A percentile compares a stretch with the other conserved stretches of the same genome.
Conservation (phyloP, 2,888 invertebrate genomes). For the Eupithecia insigniata region DNA sequence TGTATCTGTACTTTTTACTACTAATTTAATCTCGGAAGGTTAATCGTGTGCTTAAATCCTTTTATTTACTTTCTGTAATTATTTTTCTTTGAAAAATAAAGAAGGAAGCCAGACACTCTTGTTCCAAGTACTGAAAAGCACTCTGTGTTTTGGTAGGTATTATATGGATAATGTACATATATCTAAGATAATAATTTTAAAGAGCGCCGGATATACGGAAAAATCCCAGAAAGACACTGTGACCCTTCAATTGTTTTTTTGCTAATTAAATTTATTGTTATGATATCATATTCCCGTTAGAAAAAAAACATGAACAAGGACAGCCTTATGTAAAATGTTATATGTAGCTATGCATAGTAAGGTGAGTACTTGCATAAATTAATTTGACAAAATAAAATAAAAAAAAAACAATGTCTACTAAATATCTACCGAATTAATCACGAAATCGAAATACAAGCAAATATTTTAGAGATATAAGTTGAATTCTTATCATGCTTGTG, state of each 20-base stretch:
- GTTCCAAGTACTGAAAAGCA: background rate
- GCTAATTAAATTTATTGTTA: background rate
- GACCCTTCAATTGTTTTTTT: background rate
- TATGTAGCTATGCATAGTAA: background rate
- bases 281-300: background rate
- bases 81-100: no score
- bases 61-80: no score
- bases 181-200: no score
- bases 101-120: no score
- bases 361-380: background rate
- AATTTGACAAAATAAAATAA: background rate
- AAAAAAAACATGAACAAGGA: background rate
- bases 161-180: no score
- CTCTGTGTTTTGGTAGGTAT: background rate
- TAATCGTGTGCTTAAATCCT: no score
- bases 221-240: background rate
- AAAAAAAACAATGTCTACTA: background rate
- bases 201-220: background rate
- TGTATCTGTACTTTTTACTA: background rate
- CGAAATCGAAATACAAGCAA: background rate
- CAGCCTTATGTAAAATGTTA: background rate
- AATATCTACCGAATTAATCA: background rate
- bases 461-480: background rate
- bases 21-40: background rate
- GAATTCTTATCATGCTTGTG: background rate